Evolutionary conservation across 2,888 invertebrate species (phyloP).

Genomic region (Gonocerus acuteangulatus): DNA sequence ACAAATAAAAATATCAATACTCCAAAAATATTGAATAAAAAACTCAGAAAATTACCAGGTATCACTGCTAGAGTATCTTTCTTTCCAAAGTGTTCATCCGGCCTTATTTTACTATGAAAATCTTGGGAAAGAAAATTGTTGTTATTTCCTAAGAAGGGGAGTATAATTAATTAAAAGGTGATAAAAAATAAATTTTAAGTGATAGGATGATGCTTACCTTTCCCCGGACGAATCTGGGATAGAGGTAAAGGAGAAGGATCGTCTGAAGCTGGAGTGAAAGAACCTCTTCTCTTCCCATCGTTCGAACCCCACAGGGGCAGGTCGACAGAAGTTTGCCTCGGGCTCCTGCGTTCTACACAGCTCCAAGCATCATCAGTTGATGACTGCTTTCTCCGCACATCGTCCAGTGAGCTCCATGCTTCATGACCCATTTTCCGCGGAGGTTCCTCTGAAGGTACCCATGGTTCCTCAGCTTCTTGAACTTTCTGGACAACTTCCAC

Average conservation of each 20-base stretch:
- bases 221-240: slow-evolving; percentile 8
- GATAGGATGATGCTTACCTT: too few relatives aligned
- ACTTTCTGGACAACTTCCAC: not conserved
- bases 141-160: too few relatives aligned
- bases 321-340: slow-evolving; percentile 11
- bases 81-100: too few relatives aligned
- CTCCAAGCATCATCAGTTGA: slow-evolving; percentile 7
- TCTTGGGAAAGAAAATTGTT: too few relatives aligned
- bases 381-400: slow-evolving; percentile 2
- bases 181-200: too few relatives aligned
- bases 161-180: too few relatives aligned
- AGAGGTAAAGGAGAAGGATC: slow-evolving; percentile 13
- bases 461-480: not conserved
- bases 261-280: slow-evolving; percentile 15
- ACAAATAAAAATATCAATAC: too few relatives aligned
- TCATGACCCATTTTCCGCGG: not conserved
- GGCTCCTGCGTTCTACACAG: slow-evolving; percentile 3
- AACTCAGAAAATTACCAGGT: too few relatives aligned
- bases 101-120: too few relatives aligned
- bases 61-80: too few relatives aligned
- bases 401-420: slow-evolving; percentile 15
- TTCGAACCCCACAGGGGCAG: slow-evolving; percentile 6
- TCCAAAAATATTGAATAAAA: too few relatives aligned
- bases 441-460: not conserved
- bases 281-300: slow-evolving; percentile 9